Evolutionary conservation across 1,140 invertebrate genomes (phyloP), one percentile per base, ranked within the genome.

Genomic region (Aphelenchoides besseyi): DNA sequence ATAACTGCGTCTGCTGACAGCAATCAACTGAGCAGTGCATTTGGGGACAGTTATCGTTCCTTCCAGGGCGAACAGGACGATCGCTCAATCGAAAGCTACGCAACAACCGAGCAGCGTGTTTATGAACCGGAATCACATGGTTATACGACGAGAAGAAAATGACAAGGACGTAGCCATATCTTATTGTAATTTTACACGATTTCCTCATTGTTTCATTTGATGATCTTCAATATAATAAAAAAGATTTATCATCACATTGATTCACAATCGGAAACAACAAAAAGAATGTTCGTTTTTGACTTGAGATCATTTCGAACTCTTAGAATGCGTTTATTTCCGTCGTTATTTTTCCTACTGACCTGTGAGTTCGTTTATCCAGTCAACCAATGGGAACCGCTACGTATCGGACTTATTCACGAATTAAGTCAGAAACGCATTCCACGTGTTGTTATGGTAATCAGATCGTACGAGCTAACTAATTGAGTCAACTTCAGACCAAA

Each of bases 371-470:
- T 5, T 8, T 5, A 41, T 41, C 5, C 37, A n/a, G 5, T 8
- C 5, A 59, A 59, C 18, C 55, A 59, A 59, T 59, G 55, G 55
- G 18, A 59, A 33, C 55, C 55, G 55, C 55, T 59, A 33, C 55
- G 18, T 8, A 59, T 59, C 18, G 55, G 55, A 28, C 5, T 59
- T 33, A 8, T 59, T 8, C 18, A 59, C 18, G 55, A 59, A 8
- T 23, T 18, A 8, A 5, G 32, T 23, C 12, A 59, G 5, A 8
- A 8, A 8, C 55, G 18, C 26, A 8, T 59, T 59, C 55, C 55
- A 33, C 37, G n/a, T 8, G 5, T 8, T 41, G n/a, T 8, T 41
- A 8, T 41, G 37, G 37, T n/a, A 41, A 8, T 5, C n/a, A 41
- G 37, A 8, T 41, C n/a, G 5, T 41, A n/a, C 37, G 5, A 5